Evolutionary conservation across 1,140 invertebrate genomes (phyloP).

Genomic region (Diploscapter pachys): DNA sequence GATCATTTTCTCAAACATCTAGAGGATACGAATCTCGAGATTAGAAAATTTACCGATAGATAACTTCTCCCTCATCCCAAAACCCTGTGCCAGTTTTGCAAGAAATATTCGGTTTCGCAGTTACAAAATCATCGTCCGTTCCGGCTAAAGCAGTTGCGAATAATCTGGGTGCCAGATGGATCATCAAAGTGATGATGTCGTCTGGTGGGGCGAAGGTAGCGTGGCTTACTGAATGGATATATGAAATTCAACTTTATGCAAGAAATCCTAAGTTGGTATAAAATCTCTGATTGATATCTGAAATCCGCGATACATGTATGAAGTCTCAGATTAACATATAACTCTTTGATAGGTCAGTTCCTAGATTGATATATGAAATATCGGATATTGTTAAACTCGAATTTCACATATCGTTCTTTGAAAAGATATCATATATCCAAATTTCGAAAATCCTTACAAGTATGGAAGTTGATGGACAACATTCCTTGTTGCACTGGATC

Average conservation of each 20-base stretch:
- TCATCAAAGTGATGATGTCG: conserved; percentile 49
- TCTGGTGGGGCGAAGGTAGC: conserved; percentile 55
- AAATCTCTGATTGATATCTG: neutral
- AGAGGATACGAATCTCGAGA: neutral
- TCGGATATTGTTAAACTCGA: no score
- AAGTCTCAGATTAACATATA: neutral
- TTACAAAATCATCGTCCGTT: conserved; percentile 12
- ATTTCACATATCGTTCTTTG: no score
- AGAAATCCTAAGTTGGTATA: no score
- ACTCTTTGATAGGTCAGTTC: neutral
- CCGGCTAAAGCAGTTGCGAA: conserved; percentile 35
- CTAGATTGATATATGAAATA: no score
- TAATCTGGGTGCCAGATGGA: conserved; percentile 49
- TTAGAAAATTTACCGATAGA: conserved; percentile 46
- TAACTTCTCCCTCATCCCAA: conserved; percentile 44
- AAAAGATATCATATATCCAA: no score
- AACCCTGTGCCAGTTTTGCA: conserved; percentile 34
- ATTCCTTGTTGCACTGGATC: conserved; percentile 48
- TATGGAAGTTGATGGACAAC: conserved; percentile 53
- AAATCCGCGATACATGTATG: neutral
- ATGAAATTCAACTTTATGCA: conserved; percentile 8
- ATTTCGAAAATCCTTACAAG: conserved; percentile 6
- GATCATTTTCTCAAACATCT: neutral
- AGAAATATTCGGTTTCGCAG: conserved; percentile 46
- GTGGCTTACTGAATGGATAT: conserved; percentile 32